Evolutionary conservation across 1,140 invertebrate genomes (phyloP).

Genomic region (Dermatophagoides farinae): DNA sequence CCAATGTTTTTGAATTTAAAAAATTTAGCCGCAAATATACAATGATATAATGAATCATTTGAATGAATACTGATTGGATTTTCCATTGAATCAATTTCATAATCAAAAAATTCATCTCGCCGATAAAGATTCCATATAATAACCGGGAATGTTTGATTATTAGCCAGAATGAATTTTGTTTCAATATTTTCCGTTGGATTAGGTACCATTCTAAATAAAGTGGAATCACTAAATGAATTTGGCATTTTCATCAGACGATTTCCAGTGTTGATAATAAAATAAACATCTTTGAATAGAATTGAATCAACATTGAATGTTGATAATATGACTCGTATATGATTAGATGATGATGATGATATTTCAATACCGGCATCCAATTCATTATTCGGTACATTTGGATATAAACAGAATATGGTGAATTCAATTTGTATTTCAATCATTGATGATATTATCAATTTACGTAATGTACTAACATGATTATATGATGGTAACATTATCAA

Average conservation of each 20-base stretch:
- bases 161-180: no score
- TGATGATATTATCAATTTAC: conserved; percentile 1
- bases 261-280: conserved; percentile 2
- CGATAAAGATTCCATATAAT: no score
- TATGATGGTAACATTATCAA: neutral
- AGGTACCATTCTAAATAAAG: neutral
- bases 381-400: conserved; percentile 3
- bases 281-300: neutral
- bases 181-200: neutral
- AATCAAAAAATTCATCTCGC: no score
- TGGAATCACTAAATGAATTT: neutral
- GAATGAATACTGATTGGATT: no score
- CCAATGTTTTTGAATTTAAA: neutral
- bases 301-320: neutral
- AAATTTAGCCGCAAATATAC: neutral
- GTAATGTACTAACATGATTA: neutral
- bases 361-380: neutral
- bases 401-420: conserved; percentile 3
- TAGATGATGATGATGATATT: neutral
- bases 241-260: neutral
- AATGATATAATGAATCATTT: neutral
- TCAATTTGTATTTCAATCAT: neutral
- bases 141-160: no score
- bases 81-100: no score
- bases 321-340: neutral